A percentile compares a stretch with the other conserved stretches of the same genome.
Evolutionary conservation across 1,140 invertebrate genomes (phyloP).

Genomic region (Frieseomelitta varia): DNA sequence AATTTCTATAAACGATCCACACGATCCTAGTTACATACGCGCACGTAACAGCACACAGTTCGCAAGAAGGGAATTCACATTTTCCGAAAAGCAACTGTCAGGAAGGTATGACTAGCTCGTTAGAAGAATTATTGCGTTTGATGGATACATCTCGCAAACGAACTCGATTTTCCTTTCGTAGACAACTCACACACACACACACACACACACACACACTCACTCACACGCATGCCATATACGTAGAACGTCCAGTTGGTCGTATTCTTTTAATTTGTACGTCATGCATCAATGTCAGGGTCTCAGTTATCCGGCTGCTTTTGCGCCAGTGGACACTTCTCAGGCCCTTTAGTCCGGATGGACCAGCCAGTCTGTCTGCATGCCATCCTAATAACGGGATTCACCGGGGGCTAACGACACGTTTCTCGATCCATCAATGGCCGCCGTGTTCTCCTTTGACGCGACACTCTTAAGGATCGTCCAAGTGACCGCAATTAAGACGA

Average conservation of each 20-base stretch:
- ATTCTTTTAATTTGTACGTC: slow-evolving; percentile 62
- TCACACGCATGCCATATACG: neutral
- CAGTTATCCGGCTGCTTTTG: slow-evolving; percentile 40
- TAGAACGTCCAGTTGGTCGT: neutral
- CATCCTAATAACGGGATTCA: slow-evolving; percentile 72
- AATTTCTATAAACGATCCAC: neutral
- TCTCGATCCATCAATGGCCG: slow-evolving; percentile 56
- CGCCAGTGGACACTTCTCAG: slow-evolving; percentile 38
- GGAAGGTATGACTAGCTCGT: slow-evolving; percentile 36
- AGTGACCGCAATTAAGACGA: slow-evolving; percentile 8
- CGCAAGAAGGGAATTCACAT: slow-evolving; percentile 5
- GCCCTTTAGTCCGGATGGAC: slow-evolving; percentile 30
- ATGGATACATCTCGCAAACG: slow-evolving; percentile 3
- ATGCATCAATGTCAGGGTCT: slow-evolving; percentile 64
- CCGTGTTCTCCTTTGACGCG: slow-evolving; percentile 26
- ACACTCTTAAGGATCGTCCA: neutral
- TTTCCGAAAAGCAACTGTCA: slow-evolving; percentile 45
- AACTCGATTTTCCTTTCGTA: slow-evolving; percentile 36
- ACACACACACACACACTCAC: neutral
- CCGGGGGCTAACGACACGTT: slow-evolving; percentile 64
- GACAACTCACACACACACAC: slow-evolving; percentile 1
- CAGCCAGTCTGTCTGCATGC: slow-evolving; percentile 61
- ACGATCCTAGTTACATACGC: neutral
- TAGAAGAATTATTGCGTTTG: slow-evolving; percentile 34
- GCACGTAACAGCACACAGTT: too few species aligned